Conservation (phyloP, 2,797 vertebrate genomes). For the Tapera naevia region DNA sequence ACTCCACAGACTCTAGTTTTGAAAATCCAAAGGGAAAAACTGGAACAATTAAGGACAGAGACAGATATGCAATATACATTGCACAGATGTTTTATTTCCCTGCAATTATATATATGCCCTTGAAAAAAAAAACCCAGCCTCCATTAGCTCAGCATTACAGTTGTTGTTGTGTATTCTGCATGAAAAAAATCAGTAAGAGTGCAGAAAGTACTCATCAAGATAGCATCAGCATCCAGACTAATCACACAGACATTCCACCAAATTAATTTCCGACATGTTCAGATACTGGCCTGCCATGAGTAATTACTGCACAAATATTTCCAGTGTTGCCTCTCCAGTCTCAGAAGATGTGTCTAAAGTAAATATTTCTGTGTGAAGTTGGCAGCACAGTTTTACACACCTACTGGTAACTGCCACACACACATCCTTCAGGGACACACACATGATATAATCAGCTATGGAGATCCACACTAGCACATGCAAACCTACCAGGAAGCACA, state of each 20-base stretch:
- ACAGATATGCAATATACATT: slow-evolving; percentile 42
- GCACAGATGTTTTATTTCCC: slow-evolving; percentile 69
- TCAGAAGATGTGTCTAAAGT: neutral
- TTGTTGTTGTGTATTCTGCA: slow-evolving; percentile 12
- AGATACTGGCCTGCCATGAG: neutral
- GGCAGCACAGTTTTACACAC: neutral
- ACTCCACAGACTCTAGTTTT: slow-evolving; percentile 14
- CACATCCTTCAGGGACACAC: neutral
- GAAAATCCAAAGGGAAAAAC: slow-evolving; percentile 34
- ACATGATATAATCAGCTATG: neutral
- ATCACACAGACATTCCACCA: neutral
- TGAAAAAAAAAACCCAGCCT: slow-evolving; percentile 2
- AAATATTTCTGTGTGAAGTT: neutral
- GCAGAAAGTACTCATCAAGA: slow-evolving; percentile 8
- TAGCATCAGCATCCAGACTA: slow-evolving; percentile 3
- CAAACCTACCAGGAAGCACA: neutral
- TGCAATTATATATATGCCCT: slow-evolving; percentile 56
- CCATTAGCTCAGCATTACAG: slow-evolving; percentile 53
- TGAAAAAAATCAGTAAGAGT: slow-evolving; percentile 14
- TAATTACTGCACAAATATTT: slow-evolving; percentile 6
- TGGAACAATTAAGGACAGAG: slow-evolving; percentile 50
- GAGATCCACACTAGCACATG: neutral
- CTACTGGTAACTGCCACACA: neutral
- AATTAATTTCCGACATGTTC: neutral
- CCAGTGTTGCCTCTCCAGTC: neutral